These are phyloP conservation scores for Pseudopipra pipra DNA, from an alignment of 2,113 vertebrate species.

Conservation along the genomic window DNA sequence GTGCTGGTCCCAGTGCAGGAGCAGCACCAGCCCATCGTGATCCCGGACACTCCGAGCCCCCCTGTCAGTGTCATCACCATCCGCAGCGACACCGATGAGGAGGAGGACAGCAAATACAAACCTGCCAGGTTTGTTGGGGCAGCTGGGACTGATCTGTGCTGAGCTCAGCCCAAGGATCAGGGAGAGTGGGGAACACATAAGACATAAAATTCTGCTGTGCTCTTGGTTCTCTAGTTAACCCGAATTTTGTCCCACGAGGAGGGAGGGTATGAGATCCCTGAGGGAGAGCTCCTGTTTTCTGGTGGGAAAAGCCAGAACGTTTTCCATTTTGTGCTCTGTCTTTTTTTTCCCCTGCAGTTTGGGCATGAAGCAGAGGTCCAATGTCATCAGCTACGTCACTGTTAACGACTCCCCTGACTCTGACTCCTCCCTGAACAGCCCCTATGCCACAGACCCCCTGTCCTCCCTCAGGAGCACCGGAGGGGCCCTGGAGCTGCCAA, in stretches of 20 bases:
- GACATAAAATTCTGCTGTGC: neutral
- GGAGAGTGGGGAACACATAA: neutral
- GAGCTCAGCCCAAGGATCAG: neutral
- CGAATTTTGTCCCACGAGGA: neutral
- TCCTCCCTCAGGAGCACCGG: conserved; percentile 71
- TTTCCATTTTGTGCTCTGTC: neutral
- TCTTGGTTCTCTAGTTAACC: neutral
- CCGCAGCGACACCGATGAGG: conserved; percentile 95
- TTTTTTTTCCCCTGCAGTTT: conserved; percentile 68
- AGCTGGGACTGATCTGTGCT: neutral
- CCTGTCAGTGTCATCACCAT: conserved; percentile 98
- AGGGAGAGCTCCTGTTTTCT: neutral
- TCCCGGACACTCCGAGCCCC: conserved; percentile 95
- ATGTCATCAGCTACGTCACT: conserved; percentile 98
- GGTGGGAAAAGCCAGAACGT: neutral
- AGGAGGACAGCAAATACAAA: conserved; percentile 91
- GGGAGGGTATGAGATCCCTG: neutral
- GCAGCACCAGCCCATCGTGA: conserved; percentile 91
- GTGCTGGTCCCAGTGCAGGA: conserved; percentile 80
- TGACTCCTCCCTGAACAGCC: conserved; percentile 91
- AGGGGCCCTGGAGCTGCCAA: conserved; percentile 64
- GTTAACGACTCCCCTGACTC: conserved; percentile 97
- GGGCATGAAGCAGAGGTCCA: conserved; percentile 86
- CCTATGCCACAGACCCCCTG: conserved; percentile 81
- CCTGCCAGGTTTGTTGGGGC: conserved; percentile 57